These are phyloP conservation scores for Eupsilia transversa DNA, from an alignment of 2,888 invertebrate species.

Conservation along the genomic window DNA sequence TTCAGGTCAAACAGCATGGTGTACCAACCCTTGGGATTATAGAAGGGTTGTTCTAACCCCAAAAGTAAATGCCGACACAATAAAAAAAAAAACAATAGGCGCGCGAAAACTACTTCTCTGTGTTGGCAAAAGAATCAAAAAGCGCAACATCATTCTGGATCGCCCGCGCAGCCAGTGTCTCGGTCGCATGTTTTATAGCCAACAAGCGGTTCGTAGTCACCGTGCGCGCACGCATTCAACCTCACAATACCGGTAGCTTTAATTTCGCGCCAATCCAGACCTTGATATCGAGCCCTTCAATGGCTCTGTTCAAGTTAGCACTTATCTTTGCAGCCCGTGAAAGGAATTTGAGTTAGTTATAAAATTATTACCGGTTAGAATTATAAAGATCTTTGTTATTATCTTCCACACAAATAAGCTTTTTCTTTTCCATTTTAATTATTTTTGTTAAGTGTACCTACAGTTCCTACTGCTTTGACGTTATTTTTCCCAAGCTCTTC, in stretches of 20 bases:
- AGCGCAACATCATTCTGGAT: slow-evolving; percentile 1
- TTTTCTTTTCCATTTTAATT: neutral
- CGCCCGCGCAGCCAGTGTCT: slow-evolving; percentile 19
- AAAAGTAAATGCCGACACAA: too few relatives aligned
- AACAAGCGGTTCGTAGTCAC: slow-evolving; percentile 35
- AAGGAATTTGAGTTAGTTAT: slow-evolving; percentile 1
- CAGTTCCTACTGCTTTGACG: neutral
- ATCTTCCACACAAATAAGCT: neutral
- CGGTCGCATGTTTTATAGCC: slow-evolving; percentile 35
- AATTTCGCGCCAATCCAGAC: slow-evolving; percentile 67
- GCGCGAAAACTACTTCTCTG: neutral
- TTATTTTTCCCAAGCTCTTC: neutral
- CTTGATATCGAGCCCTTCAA: slow-evolving; percentile 52
- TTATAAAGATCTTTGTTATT: neutral
- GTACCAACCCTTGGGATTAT: neutral
- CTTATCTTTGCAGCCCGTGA: slow-evolving; percentile 17
- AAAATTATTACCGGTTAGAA: neutral
- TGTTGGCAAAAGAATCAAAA: slow-evolving; percentile 29
- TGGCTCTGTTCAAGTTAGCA: slow-evolving; percentile 38
- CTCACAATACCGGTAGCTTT: slow-evolving; percentile 69
- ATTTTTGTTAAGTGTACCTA: neutral
- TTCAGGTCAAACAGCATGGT: neutral
- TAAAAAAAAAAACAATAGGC: neutral
- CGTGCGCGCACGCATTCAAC: slow-evolving; percentile 49
- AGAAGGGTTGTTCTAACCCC: neutral